A percentile compares a stretch with the other conserved stretches of the same genome.
Evolutionary conservation across 2,113 vertebrate species (phyloP).

Genomic region (Atlantisia rogersi): DNA sequence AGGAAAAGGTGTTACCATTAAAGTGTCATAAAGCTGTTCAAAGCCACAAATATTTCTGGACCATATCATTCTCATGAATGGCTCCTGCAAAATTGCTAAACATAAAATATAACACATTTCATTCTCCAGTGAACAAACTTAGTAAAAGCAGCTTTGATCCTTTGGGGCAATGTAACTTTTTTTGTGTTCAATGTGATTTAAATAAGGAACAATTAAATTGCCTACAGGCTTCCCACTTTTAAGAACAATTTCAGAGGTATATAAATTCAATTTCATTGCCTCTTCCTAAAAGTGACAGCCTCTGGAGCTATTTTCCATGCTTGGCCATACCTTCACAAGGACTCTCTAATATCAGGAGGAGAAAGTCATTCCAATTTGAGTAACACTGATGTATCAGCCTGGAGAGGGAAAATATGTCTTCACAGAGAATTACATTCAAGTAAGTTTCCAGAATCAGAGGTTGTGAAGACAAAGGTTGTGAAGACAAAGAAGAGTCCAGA

Average conservation of each 20-base stretch:
- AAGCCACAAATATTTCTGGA: slow-evolving; percentile 24
- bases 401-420: background rate
- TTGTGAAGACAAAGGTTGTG: background rate
- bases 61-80: background rate
- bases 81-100: background rate
- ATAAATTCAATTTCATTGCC: slow-evolving; percentile 2
- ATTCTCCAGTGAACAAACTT: background rate
- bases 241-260: slow-evolving; percentile 6
- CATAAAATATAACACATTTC: background rate
- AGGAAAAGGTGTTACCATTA: background rate
- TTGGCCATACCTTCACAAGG: background rate
- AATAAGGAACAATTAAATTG: slow-evolving; percentile 7
- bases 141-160: background rate
- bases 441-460: background rate
- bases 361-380: slow-evolving; percentile 28
- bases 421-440: background rate
- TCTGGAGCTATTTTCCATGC: slow-evolving; percentile 35
- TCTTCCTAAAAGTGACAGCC: slow-evolving; percentile 17
- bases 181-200: background rate
- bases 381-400: background rate
- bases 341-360: background rate
- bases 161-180: background rate
- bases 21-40: slow-evolving; percentile 19
- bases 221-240: background rate
- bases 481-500: background rate